A percentile compares a stretch with the other conserved stretches of the same genome.
phyloP scores from a whole-genome alignment of 1,140 invertebrate genomes.

The Spodoptera frugiperda region DNA sequence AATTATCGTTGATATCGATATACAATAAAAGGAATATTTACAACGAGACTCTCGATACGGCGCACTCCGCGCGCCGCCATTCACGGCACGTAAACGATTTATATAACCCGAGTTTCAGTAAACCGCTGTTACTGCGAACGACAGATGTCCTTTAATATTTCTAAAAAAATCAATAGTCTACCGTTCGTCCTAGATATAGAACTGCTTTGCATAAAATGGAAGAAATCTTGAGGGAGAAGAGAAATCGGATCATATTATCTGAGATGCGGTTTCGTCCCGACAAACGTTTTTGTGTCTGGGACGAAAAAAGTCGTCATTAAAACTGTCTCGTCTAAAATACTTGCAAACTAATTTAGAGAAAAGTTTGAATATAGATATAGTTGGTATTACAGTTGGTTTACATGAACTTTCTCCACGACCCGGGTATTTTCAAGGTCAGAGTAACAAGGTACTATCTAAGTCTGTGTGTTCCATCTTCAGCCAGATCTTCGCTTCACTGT shows the following conservation, averaged over 20 bases:
- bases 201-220: constrained; percentile 3
- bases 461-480: no score
- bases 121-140: constrained; percentile 12
- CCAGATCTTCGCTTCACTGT: no score
- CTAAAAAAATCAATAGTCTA: constrained; percentile 24
- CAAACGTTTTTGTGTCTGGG: not conserved
- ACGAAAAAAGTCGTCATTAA: not conserved
- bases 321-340: not conserved
- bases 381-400: no score
- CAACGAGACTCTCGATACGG: constrained; percentile 5
- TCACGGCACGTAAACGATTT: constrained; percentile 20
- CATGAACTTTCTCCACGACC: no score
- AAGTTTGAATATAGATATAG: no score
- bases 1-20: constrained; percentile 6
- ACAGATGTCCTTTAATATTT: constrained; percentile 28
- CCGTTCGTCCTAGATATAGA: constrained; percentile 7
- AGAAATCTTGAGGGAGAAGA: constrained; percentile 12
- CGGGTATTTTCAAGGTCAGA: no score
- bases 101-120: constrained; percentile 2
- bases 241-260: not conserved
- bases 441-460: no score
- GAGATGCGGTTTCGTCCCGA: not conserved
- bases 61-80: not conserved
- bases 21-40: constrained; percentile 7
- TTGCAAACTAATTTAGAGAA: not conserved